Evolutionary conservation across 2,888 invertebrate genomes (phyloP), one percentile per base, ranked within the genome.

Genomic region (Pristionchus mayeri): DNA sequence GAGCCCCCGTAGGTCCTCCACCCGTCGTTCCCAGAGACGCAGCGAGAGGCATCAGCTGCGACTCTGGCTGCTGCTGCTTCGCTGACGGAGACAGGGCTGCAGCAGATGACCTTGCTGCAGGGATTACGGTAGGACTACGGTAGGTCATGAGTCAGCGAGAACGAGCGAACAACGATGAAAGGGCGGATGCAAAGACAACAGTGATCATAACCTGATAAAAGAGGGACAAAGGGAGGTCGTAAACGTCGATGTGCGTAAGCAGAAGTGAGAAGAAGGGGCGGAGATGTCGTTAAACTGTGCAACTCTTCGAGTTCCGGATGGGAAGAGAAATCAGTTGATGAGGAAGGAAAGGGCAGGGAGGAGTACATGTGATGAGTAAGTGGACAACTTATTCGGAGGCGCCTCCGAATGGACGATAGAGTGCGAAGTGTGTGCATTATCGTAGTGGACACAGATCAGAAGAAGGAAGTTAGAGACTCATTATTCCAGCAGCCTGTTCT

Each of bases 351-450:
- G 76, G 21, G 75, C 44, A 30, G 48, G 13, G 50, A 54, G 13
- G 78, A 78, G 78, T 78, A n/a, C 52, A n/a, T 52, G 27, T 24
- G 79, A 75, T 44, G 57, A 24, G 78, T 76, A 81, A 63, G 54
- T 44, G 79, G 67, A 79, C 34, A 85, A 34, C 63, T 34, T 44
- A 52, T n/a, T n/a, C n/a, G n/a, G 60, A 34, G 76, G 63, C 34
- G 30, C 24, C n/a, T 63, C n/a, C n/a, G n/a, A n/a, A n/a, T n/a
- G n/a, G n/a, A n/a, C n/a, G n/a, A n/a, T n/a, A n/a, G n/a, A n/a
- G n/a, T n/a, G n/a, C n/a, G n/a, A n/a, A n/a, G n/a, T n/a, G n/a
- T n/a, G n/a, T n/a, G n/a, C n/a, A n/a, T n/a, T n/a, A n/a, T n/a
- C n/a, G n/a, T n/a, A n/a, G n/a, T n/a, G n/a, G n/a, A n/a, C n/a